These are phyloP conservation scores for Clarias platycephalus DNA, from an alignment of 2,797 vertebrate genomes.

Conservation along the genomic window DNA sequence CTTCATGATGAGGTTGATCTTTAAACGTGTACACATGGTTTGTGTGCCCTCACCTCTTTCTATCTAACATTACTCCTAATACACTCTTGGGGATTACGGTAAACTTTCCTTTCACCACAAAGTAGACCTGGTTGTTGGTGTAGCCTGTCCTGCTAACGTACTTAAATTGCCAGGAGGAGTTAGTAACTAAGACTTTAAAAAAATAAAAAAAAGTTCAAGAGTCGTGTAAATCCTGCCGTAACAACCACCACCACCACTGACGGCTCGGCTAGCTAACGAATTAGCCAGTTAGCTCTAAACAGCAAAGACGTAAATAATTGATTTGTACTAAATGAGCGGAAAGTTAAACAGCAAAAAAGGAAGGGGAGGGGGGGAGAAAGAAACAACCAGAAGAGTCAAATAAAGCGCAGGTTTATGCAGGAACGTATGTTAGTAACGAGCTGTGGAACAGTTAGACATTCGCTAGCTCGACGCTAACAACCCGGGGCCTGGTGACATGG, in stretches of 20 bases:
- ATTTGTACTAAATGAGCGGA: neutral
- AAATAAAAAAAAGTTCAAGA: neutral
- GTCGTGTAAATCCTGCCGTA: neutral
- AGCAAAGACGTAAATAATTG: neutral
- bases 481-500: constrained; percentile 12
- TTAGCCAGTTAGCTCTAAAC: constrained; percentile 2
- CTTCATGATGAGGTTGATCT: neutral
- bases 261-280: constrained; percentile 3
- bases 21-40: neutral
- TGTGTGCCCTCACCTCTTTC: neutral
- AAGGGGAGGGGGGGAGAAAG: too few relatives aligned
- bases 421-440: neutral
- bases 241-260: too few relatives aligned
- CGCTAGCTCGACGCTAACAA: neutral
- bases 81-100: neutral
- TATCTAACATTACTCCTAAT: neutral
- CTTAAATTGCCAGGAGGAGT: neutral
- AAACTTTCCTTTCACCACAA: neutral
- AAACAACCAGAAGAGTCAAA: neutral
- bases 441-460: neutral
- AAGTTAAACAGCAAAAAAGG: neutral
- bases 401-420: too few relatives aligned
- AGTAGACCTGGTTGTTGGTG: too few relatives aligned
- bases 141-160: neutral
- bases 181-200: neutral